Base-by-base conservation (phyloP, 35 echinoderm and acorn worm genomes). In the Acanthaster planci region DNA sequence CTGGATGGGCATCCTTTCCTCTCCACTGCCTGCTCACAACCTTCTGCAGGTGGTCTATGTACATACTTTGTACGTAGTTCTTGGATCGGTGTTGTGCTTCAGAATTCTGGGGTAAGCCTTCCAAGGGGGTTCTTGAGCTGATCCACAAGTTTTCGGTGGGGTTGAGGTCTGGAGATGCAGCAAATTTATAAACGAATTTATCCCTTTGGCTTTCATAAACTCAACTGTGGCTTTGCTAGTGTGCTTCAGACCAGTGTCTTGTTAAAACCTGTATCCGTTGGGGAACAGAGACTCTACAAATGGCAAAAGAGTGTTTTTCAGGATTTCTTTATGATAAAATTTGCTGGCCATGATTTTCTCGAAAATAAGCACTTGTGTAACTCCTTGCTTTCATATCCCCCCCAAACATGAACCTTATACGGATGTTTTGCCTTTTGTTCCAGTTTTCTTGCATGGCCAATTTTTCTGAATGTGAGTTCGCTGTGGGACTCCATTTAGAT, bases 201-300 rank as follows among this genome's bases (percentile, higher is more conserved):
- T 92, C 15, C 55, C 84, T 7, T 29, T 18, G 0, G 5, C 30
- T 16, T 4, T 38, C 14, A 88, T 21, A 51, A 44, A 85, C 6
- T 80, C 37, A 2, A 44, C 44, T n/a, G 91, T 55, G 12, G 60
- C 52, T 9, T 40, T 40, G 34, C 80, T 85, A 31, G 79, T 84
- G 39, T 93, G 92, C 32, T 93, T 93, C 0, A 87, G 92, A 51
- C 90, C 87, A 38, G 89, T 93, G 51, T 93, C 92, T 50, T 93
- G 92, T 27, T 47, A 38, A 19, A 94, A 80, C 4, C 87, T 5
- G 54, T 91, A 75, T 1, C 56, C 31, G 10, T 78, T 78, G 0
- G 93, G 88, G 51, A 87, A 95, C 0, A 38, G 31, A 17, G 44
- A 51, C 21, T 38, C 26, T 12, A 79, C 84, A 56, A 95, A 95